Conservation (phyloP, 2,888 invertebrate genomes). For the Tetramorium bicarinatum region DNA sequence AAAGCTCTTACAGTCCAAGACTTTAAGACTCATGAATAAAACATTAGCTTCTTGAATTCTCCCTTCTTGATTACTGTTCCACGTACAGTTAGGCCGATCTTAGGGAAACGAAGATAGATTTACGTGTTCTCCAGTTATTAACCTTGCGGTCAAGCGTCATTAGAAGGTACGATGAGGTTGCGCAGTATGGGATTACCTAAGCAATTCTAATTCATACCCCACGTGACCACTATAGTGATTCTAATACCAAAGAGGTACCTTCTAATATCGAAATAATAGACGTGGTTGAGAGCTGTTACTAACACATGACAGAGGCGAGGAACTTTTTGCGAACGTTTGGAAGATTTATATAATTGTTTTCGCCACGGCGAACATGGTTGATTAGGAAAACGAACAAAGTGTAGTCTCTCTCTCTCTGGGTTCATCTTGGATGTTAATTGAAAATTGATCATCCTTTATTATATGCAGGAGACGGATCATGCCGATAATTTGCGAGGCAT, state of each 20-base stretch:
- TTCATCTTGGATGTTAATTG: not conserved
- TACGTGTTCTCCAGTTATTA: constrained; percentile 70
- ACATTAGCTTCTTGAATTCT: constrained; percentile 62
- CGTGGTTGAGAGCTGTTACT: not conserved
- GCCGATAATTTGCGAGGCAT: constrained; percentile 64
- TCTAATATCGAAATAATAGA: constrained; percentile 16
- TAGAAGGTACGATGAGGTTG: constrained; percentile 36
- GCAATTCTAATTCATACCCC: constrained; percentile 43
- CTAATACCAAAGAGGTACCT: constrained; percentile 1
- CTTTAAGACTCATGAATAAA: not conserved
- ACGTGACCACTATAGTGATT: constrained; percentile 15
- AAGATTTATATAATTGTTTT: constrained; percentile 16
- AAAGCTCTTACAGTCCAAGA: not conserved
- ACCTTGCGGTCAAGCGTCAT: constrained; percentile 66
- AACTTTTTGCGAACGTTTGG: not conserved
- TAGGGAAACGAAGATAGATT: constrained; percentile 54
- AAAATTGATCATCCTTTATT: constrained; percentile 37
- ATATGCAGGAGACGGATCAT: constrained; percentile 11
- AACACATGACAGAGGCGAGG: not conserved
- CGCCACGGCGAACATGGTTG: not conserved
- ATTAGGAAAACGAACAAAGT: not conserved
- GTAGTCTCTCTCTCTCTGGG: not conserved
- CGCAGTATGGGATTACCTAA: constrained; percentile 14
- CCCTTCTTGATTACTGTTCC: constrained; percentile 59
- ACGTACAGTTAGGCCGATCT: constrained; percentile 61